A percentile compares a stretch with the other conserved stretches of the same genome.
Evolutionary conservation across 2,797 vertebrate genomes (phyloP).

Genomic region (Podarcis lilfordi): DNA sequence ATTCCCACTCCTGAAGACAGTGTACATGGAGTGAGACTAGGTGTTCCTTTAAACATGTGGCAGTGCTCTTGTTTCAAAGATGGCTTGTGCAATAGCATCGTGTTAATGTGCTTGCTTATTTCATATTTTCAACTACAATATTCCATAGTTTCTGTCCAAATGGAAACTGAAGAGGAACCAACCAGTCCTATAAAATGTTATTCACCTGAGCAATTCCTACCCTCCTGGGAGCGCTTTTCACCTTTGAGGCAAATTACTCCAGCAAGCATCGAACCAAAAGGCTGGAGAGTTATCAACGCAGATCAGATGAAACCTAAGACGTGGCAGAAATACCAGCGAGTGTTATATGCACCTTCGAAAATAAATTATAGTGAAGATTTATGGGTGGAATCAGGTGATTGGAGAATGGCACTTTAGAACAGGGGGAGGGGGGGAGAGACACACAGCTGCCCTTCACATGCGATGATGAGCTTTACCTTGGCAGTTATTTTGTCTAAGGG

Average conservation of each 20-base stretch:
- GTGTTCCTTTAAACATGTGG: neutral
- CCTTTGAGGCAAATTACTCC: neutral
- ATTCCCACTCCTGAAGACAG: neutral
- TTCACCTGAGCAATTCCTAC: neutral
- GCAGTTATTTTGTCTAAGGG: neutral
- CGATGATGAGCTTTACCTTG: neutral
- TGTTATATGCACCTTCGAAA: neutral
- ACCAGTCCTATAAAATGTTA: neutral
- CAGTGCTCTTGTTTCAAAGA: too few species aligned
- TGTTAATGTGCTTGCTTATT: rapidly evolving
- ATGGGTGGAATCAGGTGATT: neutral
- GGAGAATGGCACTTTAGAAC: neutral
- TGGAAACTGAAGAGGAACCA: neutral
- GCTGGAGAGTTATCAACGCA: neutral
- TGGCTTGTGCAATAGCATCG: neutral
- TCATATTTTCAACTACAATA: neutral
- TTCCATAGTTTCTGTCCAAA: neutral
- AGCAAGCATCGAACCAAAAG: neutral
- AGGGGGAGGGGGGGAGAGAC: too few species aligned
- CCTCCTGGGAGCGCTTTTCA: neutral
- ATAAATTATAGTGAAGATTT: neutral
- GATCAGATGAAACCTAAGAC: neutral
- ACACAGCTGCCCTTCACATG: neutral
- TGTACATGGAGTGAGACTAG: neutral
- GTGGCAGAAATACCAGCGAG: neutral